phyloP scores from a whole-genome alignment of 2,113 vertebrate genomes.

The Meriones unguiculatus region DNA sequence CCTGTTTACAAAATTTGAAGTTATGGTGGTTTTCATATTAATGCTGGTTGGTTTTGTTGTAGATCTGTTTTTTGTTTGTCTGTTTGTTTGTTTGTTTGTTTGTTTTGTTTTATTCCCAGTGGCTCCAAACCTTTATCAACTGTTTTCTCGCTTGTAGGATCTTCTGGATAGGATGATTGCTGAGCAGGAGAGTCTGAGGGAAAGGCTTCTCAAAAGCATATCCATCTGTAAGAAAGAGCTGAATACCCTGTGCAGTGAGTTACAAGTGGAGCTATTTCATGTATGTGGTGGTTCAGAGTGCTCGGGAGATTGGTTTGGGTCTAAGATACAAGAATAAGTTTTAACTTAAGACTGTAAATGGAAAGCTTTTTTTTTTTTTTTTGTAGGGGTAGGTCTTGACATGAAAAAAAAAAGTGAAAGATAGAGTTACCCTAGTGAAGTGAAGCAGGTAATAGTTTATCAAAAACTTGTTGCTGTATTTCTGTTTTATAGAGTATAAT shows the following conservation, averaged over 20 bases:
- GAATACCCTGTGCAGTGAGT: conserved; percentile 88
- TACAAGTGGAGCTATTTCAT: conserved; percentile 89
- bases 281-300: conserved; percentile 75
- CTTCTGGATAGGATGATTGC: conserved; percentile 95
- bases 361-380: background rate
- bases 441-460: background rate
- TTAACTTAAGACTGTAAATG: background rate
- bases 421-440: background rate
- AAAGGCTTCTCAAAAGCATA: conserved; percentile 92
- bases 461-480: background rate
- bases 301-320: background rate
- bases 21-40: background rate
- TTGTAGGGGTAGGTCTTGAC: background rate
- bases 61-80: background rate
- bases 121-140: background rate
- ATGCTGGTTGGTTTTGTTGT: background rate
- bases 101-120: background rate
- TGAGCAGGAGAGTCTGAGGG: conserved; percentile 92
- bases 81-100: too few relatives aligned
- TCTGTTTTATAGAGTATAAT: background rate
- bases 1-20: conserved; percentile 7
- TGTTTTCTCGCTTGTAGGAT: conserved; percentile 76
- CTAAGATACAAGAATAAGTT: too few relatives aligned
- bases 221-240: conserved; percentile 88
- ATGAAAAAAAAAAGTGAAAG: background rate